A percentile compares a stretch with the other conserved stretches of the same genome.
These are phyloP conservation scores for Micromussa lordhowensis DNA, from an alignment of 92 coral and sea anemone species.

Conservation along the genomic window DNA sequence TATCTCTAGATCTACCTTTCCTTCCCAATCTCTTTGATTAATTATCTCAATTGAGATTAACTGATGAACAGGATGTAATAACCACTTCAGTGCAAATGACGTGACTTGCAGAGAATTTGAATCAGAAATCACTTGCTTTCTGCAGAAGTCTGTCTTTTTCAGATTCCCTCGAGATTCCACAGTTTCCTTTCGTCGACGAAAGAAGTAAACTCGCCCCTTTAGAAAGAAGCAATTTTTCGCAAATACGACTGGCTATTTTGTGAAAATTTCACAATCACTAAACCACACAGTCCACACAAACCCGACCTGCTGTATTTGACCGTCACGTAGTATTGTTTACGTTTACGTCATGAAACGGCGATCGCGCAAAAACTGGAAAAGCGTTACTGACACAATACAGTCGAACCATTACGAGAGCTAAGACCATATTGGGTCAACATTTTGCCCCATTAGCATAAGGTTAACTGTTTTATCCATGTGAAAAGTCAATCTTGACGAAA, in stretches of 20 bases:
- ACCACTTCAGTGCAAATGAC: neutral
- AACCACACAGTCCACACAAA: too few species aligned
- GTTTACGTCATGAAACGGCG: conserved; percentile 7
- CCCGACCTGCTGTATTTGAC: neutral
- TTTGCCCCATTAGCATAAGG: too few species aligned
- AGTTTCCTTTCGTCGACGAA: neutral
- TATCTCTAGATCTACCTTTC: neutral
- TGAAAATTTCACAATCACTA: neutral
- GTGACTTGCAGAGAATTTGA: neutral
- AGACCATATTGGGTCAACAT: too few species aligned
- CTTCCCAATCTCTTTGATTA: neutral
- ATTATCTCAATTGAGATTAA: neutral
- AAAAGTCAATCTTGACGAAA: too few species aligned
- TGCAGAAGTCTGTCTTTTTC: conserved; percentile 16
- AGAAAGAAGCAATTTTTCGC: neutral
- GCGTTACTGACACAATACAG: neutral
- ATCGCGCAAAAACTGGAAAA: conserved; percentile 22
- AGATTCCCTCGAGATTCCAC: conserved; percentile 10
- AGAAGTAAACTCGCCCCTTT: neutral
- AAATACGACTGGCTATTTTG: neutral
- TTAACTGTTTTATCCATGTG: too few species aligned
- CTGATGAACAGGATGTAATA: neutral
- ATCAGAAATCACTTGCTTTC: conserved; percentile 22
- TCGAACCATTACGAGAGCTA: too few species aligned
- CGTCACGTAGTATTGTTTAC: neutral